Evolutionary conservation across 2,113 vertebrate genomes (phyloP), one percentile per base, ranked within the genome.

Genomic region (Microcebus murinus): DNA sequence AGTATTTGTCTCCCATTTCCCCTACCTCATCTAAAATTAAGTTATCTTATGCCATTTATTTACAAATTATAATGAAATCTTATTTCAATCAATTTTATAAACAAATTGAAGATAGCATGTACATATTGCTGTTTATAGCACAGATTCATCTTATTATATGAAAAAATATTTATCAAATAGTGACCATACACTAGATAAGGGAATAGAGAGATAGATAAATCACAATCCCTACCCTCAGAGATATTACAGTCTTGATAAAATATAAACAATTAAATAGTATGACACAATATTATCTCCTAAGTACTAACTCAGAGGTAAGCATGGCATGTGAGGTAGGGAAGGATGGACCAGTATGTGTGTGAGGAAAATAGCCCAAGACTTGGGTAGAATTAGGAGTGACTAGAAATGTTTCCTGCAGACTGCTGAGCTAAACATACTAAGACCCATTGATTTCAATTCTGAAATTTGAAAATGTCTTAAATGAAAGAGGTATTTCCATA

Each of bases 1-100:
- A 86, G 14, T 45, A 55, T 29, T 61, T 87, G 9, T 76, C 20
- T 89, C 6, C 14, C 1, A 68, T 67, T 90, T 81, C 27, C 9
- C 23, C 18, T 79, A 50, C 11, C 20, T 65, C 13, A 94, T 45
- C 42, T 90, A 90, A 96, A 90, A 94, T 52, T 76, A 57, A 18
- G 2, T 45, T 84, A 6, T 73, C 34, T 86, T 83, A 18, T 36
- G 23, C 42, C 11, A 89, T 45, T 45, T 45, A 45, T 87, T 70
- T 87, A 61, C n/a, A 94, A 88, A 50, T 80, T 87, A 77, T 39
- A 88, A 95, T 79, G 31, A 80, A 92, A 80, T 42, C 6, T 59
- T 71, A 73, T 36, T 73, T 80, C 31, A 65, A 17, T 61, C 27
- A 45, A 67, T 73, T 74, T 84, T 91, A 71, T 50, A 80, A 76